Base-by-base conservation (phyloP, 30 jellyfish, hydroid and myxozoan species). In the Mastigias papua region DNA sequence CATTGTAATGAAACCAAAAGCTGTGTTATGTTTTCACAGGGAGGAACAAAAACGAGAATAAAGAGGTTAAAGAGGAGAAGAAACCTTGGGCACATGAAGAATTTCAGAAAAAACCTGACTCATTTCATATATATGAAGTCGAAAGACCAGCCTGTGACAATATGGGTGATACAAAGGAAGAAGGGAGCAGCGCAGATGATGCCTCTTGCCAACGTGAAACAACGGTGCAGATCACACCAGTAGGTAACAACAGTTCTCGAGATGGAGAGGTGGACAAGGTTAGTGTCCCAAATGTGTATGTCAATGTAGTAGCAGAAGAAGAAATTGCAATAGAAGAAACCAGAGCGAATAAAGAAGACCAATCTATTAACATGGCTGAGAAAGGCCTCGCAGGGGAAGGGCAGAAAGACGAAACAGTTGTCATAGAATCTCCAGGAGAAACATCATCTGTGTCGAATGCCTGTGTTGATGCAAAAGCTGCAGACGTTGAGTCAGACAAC, bases 241-340 rank as follows among this genome's bases (percentile, higher is more conserved):
- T 1, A n/a, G 35, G 26, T 20, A 49, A n/a, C 13, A 48, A 23
- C 28, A 19, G 34, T 20, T 50, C 73, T 1, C 37, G 54, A 31
- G 73, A 33, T n/a, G 6, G 42, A 27, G 26, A 26, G 10, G 20
- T 6, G 23, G 65, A 77, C n/a, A n/a, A n/a, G 0, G 73, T 34
- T 35, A 69, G 35, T 26, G 57, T n/a, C 25, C 22, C 62, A 33
- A 42, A 58, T 57, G 88, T 65, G 1, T 77, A 77, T 21, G 88
- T 63, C 21, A 77, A 77, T 31, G 74, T 16, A 8, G 88, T 46
- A 2, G 88, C 88, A 34, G 88, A 77, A 37, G 88, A 61, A 23
- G 34, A 42, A 7, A 67, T 25, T 58, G 70, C 30, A 58, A 58
- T 23, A 8, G 70, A 58, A 58, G 70, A 8, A 28, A 58, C 26